phyloP scores from a whole-genome alignment of 2,113 vertebrate genomes.

The Caretta caretta region DNA sequence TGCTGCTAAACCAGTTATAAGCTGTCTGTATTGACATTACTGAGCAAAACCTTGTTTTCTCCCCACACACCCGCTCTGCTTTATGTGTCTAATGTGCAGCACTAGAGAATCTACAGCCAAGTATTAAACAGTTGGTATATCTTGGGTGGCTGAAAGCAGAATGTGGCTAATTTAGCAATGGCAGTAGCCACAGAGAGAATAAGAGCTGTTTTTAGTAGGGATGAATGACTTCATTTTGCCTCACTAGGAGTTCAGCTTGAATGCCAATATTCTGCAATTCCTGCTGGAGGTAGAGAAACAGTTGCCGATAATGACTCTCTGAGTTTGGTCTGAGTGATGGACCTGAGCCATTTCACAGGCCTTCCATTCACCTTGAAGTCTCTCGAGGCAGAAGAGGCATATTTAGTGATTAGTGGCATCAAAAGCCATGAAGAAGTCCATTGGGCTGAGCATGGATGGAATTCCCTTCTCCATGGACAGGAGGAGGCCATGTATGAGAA shows the following conservation, averaged over 20 bases:
- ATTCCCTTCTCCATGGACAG: neutral
- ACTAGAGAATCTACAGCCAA: neutral
- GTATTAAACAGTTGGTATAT: neutral
- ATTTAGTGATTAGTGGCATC: neutral
- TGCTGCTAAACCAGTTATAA: neutral
- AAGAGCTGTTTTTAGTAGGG: neutral
- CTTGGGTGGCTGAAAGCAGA: neutral
- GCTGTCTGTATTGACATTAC: neutral
- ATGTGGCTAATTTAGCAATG: neutral
- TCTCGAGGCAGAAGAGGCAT: neutral
- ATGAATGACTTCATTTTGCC: neutral
- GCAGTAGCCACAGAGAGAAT: rapidly evolving
- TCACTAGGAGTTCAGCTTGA: neutral
- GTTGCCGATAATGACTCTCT: neutral
- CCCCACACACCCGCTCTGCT: neutral
- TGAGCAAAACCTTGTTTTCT: neutral
- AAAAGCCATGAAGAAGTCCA: neutral
- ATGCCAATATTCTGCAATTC: neutral
- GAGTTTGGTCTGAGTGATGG: neutral
- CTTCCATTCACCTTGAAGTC: neutral
- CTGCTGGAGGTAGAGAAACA: neutral
- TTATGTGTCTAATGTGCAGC: neutral
- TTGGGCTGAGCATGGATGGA: neutral
- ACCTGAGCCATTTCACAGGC: neutral
- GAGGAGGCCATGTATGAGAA: neutral